Percentiles rank a stretch among this genome's conserved stretches.
These are phyloP conservation scores for Darwinula stevensoni DNA, from an alignment of 2,888 invertebrate species.

Conservation along the genomic window DNA sequence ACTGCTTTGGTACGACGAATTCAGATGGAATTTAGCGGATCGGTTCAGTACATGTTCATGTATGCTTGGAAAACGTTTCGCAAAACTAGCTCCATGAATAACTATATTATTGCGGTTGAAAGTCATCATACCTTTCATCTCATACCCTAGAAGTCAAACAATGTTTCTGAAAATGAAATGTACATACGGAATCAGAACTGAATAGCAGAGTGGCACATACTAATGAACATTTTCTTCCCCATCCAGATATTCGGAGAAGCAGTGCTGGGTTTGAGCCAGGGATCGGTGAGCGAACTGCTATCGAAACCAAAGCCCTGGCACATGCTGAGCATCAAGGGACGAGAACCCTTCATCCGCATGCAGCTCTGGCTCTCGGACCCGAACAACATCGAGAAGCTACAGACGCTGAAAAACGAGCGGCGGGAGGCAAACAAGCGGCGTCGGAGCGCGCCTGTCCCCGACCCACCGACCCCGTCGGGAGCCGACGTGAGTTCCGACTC, in stretches of 20 bases:
- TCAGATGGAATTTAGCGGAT: no score
- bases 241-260: slow-evolving; percentile 80
- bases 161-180: no score
- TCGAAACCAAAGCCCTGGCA: slow-evolving; percentile 98
- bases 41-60: no score
- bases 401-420: slow-evolving; percentile 56
- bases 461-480: slow-evolving; percentile 16
- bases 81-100: no score
- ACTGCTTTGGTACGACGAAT: no score
- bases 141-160: no score
- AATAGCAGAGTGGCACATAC: no score
- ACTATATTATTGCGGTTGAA: no score
- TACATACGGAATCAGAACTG: no score
- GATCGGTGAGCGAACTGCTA: slow-evolving; percentile 81
- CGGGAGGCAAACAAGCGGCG: slow-evolving; percentile 71
- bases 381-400: slow-evolving; percentile 72
- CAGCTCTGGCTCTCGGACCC: slow-evolving; percentile 88
- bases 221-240: no score
- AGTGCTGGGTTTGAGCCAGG: slow-evolving; percentile 80
- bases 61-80: no score
- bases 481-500: slow-evolving; percentile 10
- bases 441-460: slow-evolving; percentile 17
- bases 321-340: slow-evolving; percentile 88
- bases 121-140: no score
- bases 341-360: slow-evolving; percentile 87